Evolutionary conservation across 2,797 vertebrate species (phyloP).

Genomic region (Emydoidea blandingii): DNA sequence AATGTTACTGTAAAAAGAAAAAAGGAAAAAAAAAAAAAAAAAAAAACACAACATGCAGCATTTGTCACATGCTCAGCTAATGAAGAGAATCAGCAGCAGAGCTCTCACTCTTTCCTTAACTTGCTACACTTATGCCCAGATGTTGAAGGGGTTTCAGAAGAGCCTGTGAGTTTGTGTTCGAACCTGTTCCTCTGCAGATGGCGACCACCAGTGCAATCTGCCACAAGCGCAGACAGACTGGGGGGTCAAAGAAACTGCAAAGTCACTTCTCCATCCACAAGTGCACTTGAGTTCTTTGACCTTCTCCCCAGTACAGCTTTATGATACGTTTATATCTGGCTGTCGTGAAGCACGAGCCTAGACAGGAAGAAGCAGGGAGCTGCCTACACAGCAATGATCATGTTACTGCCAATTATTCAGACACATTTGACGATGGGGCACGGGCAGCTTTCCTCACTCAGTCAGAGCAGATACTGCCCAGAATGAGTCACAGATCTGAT

Average conservation of each 20-base stretch:
- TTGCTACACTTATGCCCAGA: neutral
- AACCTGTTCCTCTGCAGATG: neutral
- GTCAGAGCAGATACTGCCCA: neutral
- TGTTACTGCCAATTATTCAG: slow-evolving; percentile 35
- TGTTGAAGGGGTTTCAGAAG: neutral
- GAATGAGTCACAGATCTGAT: slow-evolving; percentile 18
- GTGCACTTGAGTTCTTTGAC: neutral
- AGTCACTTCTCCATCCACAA: neutral
- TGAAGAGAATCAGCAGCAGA: neutral
- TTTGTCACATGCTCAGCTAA: neutral
- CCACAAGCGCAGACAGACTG: neutral
- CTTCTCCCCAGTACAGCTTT: neutral
- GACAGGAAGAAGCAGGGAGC: neutral
- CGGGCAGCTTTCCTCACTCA: slow-evolving; percentile 9
- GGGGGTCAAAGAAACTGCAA: neutral
- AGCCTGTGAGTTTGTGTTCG: neutral
- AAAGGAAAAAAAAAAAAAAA: no score
- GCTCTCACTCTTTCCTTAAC: no score
- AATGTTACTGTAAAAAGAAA: neutral
- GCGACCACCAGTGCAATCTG: neutral
- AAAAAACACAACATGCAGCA: neutral
- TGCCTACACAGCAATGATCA: neutral
- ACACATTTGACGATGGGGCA: neutral
- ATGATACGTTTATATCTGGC: neutral
- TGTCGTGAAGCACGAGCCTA: neutral